Base-by-base conservation (phyloP, 2,113 vertebrate genomes). In the Halichoeres trimaculatus region DNA sequence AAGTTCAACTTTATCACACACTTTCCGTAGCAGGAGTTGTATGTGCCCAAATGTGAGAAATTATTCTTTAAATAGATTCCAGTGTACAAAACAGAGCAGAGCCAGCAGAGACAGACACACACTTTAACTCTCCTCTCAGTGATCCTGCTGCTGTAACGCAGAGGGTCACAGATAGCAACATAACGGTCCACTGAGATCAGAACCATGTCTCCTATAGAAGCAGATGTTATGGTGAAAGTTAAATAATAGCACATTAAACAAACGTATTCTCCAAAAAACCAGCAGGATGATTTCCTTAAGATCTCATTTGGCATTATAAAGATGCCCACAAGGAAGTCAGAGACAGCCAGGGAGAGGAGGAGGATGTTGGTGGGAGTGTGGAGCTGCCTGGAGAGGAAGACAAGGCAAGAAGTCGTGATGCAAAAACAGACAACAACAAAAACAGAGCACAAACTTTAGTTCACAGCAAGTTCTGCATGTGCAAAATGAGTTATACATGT, bases 91-190 rank as follows among this genome's bases (percentile, higher is more conserved):
- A 50, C 8, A 0, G 64, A 76, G 36, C 23, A 71, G 19, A 60
- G 2, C 89, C 89, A 92, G 61, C 72, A 81, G 19, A 77, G 11
- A 47, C 71, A 65, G 0, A 87, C 75, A 0, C 74, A 36, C 0
- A 77, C 0, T 13, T 55, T 35, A 5, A 63, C 69, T 48, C 65
- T 79, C 3, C 34, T 34, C 8, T 23, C 0, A 1, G 76, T 92
- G 5, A 90, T 47, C 56, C 45, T 78, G 8, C 10, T 51, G 8
- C 11, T 26, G 51, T 53, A 53, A 53, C 12, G 23, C 10, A 53
- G 23, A 53, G 51, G 51, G 51, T 53, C 51, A 53, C 51, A 53
- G 23, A 53, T 53, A 14, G 51, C 51, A 13, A 53, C 51, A 53
- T 53, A 53, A 6, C 51, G 51, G 51, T 53, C 51, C 8, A 53